phyloP scores from a whole-genome alignment of 1,140 invertebrate species.

The Oryzaephilus surinamensis region DNA sequence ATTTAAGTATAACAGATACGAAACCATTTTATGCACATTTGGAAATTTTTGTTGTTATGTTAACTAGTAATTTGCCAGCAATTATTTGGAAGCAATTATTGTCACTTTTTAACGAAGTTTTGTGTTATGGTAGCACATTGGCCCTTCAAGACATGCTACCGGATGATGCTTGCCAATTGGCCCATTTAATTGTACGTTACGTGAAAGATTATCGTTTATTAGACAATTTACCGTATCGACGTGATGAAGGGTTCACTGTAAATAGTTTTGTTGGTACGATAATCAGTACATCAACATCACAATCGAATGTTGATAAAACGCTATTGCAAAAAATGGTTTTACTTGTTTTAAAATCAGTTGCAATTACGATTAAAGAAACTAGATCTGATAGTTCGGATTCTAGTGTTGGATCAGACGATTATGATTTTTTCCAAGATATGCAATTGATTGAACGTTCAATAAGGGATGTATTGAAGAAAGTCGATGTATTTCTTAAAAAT shows the following conservation, averaged over 20 bases:
- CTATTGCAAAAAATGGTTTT: conserved; percentile 76
- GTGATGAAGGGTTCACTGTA: conserved; percentile 28
- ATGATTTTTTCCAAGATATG: conserved; percentile 81
- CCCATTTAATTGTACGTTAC: conserved; percentile 71
- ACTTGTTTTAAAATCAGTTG: conserved; percentile 76
- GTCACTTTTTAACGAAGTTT: conserved; percentile 74
- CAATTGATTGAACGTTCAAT: conserved; percentile 76
- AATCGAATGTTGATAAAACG: conserved; percentile 51
- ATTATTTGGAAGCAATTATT: conserved; percentile 75
- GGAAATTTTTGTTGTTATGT: conserved; percentile 64
- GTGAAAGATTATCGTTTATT: conserved; percentile 74
- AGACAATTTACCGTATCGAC: conserved; percentile 49
- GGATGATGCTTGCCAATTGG: conserved; percentile 76
- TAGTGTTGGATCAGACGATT: conserved; percentile 67
- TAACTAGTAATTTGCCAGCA: conserved; percentile 60
- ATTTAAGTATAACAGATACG: conserved; percentile 77
- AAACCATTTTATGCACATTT: conserved; percentile 79
- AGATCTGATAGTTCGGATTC: conserved; percentile 73
- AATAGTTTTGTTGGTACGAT: conserved; percentile 34
- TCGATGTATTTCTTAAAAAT: conserved; percentile 72
- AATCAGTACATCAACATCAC: conserved; percentile 18
- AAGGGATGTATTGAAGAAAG: conserved; percentile 65
- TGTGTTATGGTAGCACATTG: conserved; percentile 81
- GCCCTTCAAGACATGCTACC: conserved; percentile 75
- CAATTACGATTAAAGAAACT: conserved; percentile 82